Conservation (phyloP, 2,797 vertebrate species). For the Falco rusticolus region DNA sequence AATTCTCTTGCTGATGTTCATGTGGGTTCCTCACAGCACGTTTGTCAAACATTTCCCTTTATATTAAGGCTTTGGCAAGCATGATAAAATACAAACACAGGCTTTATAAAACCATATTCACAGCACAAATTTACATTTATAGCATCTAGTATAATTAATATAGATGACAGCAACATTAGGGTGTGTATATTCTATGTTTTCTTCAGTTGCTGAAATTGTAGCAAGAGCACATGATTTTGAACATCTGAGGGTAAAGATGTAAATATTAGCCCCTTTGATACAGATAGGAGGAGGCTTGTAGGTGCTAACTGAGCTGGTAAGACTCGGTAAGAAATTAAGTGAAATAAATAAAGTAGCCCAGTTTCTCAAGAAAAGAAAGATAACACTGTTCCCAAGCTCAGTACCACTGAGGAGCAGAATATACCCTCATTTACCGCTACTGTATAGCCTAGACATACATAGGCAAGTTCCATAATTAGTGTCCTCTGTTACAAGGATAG, state of each 20-base stretch:
- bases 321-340: conserved; percentile 14
- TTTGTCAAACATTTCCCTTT: background rate
- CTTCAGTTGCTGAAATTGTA: background rate
- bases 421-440: conserved; percentile 11
- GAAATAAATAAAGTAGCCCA: conserved; percentile 48
- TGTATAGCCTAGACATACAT: conserved; percentile 47
- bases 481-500: conserved; percentile 47
- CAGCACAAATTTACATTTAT: background rate
- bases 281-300: conserved; percentile 2
- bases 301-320: background rate
- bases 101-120: background rate
- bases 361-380: conserved; percentile 69
- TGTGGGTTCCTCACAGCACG: background rate
- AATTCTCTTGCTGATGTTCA: background rate
- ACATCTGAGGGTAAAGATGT: background rate
- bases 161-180: background rate
- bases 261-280: background rate
- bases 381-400: conserved; percentile 64
- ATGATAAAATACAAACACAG: background rate
- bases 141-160: conserved; percentile 3
- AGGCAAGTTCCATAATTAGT: conserved; percentile 65
- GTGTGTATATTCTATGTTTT: background rate
- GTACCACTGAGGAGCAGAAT: conserved; percentile 51
- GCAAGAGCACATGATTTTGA: background rate
- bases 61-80: background rate